Base-by-base conservation (phyloP, 2,797 vertebrate species). In the Girardinus metallicus region DNA sequence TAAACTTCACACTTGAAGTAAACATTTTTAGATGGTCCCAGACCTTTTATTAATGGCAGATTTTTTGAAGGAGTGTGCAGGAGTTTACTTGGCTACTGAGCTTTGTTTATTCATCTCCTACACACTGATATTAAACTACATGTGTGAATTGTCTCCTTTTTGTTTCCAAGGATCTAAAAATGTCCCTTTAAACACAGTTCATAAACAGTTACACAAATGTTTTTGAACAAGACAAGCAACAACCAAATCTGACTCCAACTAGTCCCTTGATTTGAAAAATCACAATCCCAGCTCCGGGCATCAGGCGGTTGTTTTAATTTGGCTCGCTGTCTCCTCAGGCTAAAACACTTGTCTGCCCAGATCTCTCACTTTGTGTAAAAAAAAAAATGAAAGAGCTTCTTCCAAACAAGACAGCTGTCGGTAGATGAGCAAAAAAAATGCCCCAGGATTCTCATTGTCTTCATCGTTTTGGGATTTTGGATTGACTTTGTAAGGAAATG, bases 231-330 rank as follows among this genome's bases (percentile, higher is more conserved):
- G 70, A 86, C 60, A 78, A 79, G 77, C 75, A 84, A 36, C 60
- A 85, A 83, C 70, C 62, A 86, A 85, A 80, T 85, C 41, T 39
- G 23, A 84, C 49, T 62, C 70, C 29, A 31, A 8, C 21, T 68
- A 26, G 36, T 79, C 60, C 73, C 74, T 82, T 34, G 64, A 76
- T 89, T 80, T 84, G 51, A 80, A 90, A 53, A 85, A 81, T 88
- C 76, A 89, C 86, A 85, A 80, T 77, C 29, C 34, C 49, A 62
- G 80, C 53, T 75, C 78, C 57, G 75, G 12, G 16, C 21, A 72
- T 74, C 72, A 44, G 76, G 49, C 47, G 57, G 23, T 62, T 21
- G 15, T 76, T 86, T 86, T 86, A 82, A 85, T 83, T 85, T 41
- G 1, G 77, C 77, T 80, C 64, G 0, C 1, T 18, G 72, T 78